Percentiles rank a stretch among this genome's conserved stretches.
Conservation (phyloP, 2,113 vertebrate species). For the Lucifuga dentata region DNA sequence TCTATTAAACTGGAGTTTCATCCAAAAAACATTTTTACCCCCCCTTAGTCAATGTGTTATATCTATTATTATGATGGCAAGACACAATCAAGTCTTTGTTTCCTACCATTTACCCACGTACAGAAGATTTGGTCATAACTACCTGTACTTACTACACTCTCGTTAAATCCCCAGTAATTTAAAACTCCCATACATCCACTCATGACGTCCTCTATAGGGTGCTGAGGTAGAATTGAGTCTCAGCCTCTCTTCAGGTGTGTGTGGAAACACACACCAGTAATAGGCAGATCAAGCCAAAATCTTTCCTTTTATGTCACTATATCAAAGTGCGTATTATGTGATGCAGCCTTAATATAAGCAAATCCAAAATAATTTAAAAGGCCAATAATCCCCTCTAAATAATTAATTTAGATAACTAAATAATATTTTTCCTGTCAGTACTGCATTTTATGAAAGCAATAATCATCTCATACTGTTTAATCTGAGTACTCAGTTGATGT, state of each 20-base stretch:
- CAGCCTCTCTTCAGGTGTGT: constrained; percentile 19
- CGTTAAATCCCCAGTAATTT: constrained; percentile 53
- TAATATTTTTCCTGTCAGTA: too few relatives aligned
- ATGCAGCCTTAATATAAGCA: too few relatives aligned
- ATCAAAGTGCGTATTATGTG: too few relatives aligned
- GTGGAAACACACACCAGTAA: neutral
- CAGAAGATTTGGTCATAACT: constrained; percentile 30
- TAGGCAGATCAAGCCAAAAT: neutral
- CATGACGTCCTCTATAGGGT: constrained; percentile 31
- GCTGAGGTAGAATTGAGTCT: constrained; percentile 23
- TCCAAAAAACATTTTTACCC: neutral
- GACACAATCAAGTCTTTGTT: constrained; percentile 15
- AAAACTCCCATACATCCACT: constrained; percentile 16
- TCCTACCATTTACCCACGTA: constrained; percentile 13
- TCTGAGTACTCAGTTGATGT: too few relatives aligned
- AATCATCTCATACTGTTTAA: too few relatives aligned
- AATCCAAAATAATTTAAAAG: too few relatives aligned
- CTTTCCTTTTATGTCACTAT: too few relatives aligned
- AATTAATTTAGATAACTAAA: too few relatives aligned
- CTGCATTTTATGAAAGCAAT: too few relatives aligned
- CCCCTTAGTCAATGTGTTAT: neutral
- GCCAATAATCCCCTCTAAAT: too few relatives aligned
- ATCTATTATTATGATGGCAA: constrained; percentile 10
- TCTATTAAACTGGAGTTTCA: constrained; percentile 10
- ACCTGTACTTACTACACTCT: constrained; percentile 9